phyloP scores from a whole-genome alignment of 2,797 vertebrate species.

The Clarias pachynema region DNA sequence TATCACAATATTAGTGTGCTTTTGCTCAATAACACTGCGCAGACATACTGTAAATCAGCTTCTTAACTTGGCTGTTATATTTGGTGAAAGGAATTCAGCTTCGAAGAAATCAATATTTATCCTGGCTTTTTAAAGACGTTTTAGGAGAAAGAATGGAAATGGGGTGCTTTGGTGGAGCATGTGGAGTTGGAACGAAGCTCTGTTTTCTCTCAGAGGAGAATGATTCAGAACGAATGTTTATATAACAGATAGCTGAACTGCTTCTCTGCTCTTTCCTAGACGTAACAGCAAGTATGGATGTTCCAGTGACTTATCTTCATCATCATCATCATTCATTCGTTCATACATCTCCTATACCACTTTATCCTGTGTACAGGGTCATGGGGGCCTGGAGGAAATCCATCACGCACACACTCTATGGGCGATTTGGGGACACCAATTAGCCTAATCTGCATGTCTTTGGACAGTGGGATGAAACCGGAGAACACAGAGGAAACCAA shows the following conservation, averaged over 20 bases:
- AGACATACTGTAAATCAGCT: too few species aligned
- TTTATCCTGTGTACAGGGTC: too few species aligned
- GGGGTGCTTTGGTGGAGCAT: background rate
- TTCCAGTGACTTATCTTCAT: background rate
- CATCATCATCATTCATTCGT: background rate
- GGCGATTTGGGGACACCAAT: too few species aligned
- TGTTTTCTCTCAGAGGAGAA: slow-evolving; percentile 34
- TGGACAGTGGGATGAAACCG: too few species aligned
- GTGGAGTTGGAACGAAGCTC: slow-evolving; percentile 21
- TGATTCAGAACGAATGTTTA: slow-evolving; percentile 2
- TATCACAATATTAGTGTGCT: background rate
- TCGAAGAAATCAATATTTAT: background rate
- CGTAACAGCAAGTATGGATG: background rate
- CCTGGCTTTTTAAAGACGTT: background rate
- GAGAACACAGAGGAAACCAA: too few species aligned
- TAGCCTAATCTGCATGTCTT: too few species aligned
- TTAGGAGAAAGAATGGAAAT: background rate
- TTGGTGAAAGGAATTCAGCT: background rate
- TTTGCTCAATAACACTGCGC: background rate
- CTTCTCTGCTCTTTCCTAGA: slow-evolving; percentile 7
- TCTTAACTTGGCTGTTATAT: background rate
- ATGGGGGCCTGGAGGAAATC: too few species aligned
- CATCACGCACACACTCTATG: too few species aligned
- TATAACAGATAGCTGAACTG: slow-evolving; percentile 32
- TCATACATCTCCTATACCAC: too few species aligned